phyloP scores from a whole-genome alignment of 2,888 invertebrate genomes.

The Autographa gamma region DNA sequence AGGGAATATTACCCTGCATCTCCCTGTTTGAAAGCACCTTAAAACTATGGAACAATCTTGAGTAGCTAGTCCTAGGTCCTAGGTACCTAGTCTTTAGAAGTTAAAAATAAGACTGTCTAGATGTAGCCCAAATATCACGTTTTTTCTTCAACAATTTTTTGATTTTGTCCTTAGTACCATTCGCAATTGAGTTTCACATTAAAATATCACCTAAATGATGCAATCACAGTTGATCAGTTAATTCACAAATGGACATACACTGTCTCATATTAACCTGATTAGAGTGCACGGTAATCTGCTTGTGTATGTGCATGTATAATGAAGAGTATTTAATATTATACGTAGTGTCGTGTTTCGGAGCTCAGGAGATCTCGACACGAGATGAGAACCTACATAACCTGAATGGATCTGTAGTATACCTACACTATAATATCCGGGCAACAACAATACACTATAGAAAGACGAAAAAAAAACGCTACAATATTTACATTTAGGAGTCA shows the following conservation, averaged over 20 bases:
- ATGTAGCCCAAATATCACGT: conserved; percentile 30
- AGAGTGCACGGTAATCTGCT: background rate
- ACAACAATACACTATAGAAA: too few species aligned
- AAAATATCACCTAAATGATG: conserved; percentile 9
- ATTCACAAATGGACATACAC: conserved; percentile 36
- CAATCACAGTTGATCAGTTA: conserved; percentile 31
- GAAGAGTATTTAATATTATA: background rate
- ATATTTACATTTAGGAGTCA: too few species aligned
- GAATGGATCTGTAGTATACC: background rate
- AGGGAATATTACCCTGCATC: too few species aligned
- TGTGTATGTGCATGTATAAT: conserved; percentile 5
- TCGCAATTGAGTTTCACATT: conserved; percentile 27
- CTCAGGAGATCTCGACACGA: background rate
- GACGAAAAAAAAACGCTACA: too few species aligned
- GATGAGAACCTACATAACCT: background rate
- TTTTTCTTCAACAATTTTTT: conserved; percentile 38
- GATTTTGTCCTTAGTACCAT: conserved; percentile 47
- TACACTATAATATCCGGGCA: too few species aligned
- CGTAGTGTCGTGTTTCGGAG: background rate
- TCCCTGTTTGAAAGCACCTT: too few species aligned
- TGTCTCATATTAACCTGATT: conserved; percentile 11
- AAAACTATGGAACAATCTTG: background rate
- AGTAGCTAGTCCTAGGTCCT: too few species aligned
- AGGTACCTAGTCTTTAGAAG: conserved; percentile 24
- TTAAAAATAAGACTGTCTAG: conserved; percentile 27